A percentile compares a stretch with the other conserved stretches of the same genome.
phyloP scores from a whole-genome alignment of 2,888 invertebrate genomes.

The Hermaeophaga mercurialis region DNA sequence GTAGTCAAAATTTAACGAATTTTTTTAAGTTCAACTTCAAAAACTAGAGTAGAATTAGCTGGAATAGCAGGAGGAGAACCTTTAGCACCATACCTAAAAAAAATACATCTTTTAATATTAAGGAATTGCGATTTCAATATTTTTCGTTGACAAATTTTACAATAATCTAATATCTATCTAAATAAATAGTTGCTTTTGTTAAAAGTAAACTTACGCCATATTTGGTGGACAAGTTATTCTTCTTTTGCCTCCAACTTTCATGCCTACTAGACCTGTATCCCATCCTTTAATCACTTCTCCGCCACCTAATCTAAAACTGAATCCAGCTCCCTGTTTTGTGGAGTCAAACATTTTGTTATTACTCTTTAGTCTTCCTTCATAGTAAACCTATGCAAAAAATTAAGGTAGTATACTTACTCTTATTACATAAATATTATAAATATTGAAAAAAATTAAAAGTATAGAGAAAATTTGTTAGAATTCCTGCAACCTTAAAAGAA shows the following conservation, averaged over 20 bases:
- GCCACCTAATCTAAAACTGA: conserved; percentile 82
- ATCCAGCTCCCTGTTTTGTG: conserved; percentile 75
- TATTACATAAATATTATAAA: no score
- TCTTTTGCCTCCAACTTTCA: conserved; percentile 94
- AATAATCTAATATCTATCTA: no score
- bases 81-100: conserved; percentile 70
- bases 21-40: conserved; percentile 88
- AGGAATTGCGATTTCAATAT: no score
- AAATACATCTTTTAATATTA: no score
- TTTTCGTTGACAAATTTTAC: no score
- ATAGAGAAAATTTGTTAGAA: no score
- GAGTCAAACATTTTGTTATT: conserved; percentile 90
- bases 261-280: conserved; percentile 88
- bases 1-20: conserved; percentile 64
- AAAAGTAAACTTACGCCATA: conserved; percentile 80
- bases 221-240: conserved; percentile 81
- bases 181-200: no score
- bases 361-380: conserved; percentile 79
- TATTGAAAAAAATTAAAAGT: no score
- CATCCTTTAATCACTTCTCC: conserved; percentile 90
- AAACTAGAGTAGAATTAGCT: conserved; percentile 82
- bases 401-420: no score
- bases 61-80: conserved; percentile 87
- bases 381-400: conserved; percentile 69
- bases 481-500: no score